A percentile compares a stretch with the other conserved stretches of the same genome.
These are phyloP conservation scores for Artibeus lituratus DNA, from an alignment of 2,797 vertebrate genomes.

Conservation along the genomic window DNA sequence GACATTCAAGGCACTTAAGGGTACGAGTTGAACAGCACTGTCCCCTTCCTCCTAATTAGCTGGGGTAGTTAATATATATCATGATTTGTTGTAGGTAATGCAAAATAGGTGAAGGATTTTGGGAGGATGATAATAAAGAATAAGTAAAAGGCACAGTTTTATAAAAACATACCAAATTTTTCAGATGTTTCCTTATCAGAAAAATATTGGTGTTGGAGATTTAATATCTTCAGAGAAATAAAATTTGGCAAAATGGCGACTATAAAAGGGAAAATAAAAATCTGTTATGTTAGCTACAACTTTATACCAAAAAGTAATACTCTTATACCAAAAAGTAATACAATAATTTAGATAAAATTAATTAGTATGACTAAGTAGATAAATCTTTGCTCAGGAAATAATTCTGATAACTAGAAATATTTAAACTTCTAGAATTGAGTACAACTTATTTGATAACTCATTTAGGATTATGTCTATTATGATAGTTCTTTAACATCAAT, in stretches of 20 bases:
- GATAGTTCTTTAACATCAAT: not conserved
- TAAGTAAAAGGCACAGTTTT: not conserved
- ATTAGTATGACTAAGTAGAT: not conserved
- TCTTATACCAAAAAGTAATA: not conserved
- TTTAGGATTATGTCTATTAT: not conserved
- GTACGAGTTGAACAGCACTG: not conserved
- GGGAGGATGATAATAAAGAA: not conserved
- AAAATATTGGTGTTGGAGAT: not conserved
- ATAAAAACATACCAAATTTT: conserved; percentile 69
- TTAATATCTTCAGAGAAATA: conserved; percentile 59
- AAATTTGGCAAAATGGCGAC: conserved; percentile 63
- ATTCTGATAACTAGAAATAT: conserved; percentile 15
- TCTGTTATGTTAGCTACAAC: not conserved
- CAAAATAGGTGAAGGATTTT: not conserved
- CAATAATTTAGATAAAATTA: not conserved
- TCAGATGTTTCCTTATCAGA: conserved; percentile 52
- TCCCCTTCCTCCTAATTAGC: not conserved
- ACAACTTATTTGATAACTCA: not conserved
- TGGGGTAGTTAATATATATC: not conserved
- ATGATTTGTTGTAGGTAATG: not conserved
- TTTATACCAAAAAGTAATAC: not conserved
- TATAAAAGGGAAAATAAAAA: conserved; percentile 48
- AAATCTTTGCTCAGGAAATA: not conserved
- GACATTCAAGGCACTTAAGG: not conserved
- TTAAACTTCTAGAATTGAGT: conserved; percentile 25